A percentile compares a stretch with the other conserved stretches of the same genome.
Conservation (phyloP, 2,797 vertebrate genomes). For the Enteromius anoplus region DNA sequence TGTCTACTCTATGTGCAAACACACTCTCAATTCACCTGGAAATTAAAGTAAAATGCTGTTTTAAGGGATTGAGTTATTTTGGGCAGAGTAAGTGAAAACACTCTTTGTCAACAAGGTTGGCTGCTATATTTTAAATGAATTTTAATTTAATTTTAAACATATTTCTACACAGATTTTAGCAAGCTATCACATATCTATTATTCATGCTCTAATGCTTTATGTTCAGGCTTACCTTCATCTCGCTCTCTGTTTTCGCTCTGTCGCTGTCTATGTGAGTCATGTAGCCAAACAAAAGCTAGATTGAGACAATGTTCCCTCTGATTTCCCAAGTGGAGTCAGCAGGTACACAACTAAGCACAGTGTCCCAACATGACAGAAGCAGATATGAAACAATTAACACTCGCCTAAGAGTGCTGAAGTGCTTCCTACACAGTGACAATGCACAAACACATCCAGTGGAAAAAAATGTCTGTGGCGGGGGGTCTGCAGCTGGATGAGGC, state of each 20-base stretch:
- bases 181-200: neutral
- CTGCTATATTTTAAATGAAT: neutral
- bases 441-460: slow-evolving; percentile 13
- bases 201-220: slow-evolving; percentile 22
- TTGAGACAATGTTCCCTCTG: slow-evolving; percentile 29
- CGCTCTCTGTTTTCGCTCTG: slow-evolving; percentile 10
- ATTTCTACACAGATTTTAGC: neutral
- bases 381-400: slow-evolving; percentile 49
- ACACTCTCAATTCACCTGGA: neutral
- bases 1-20: neutral
- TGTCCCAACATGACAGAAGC: slow-evolving; percentile 37
- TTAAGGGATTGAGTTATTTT: neutral
- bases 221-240: slow-evolving; percentile 16
- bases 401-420: slow-evolving; percentile 24
- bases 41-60: neutral
- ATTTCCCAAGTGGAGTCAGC: slow-evolving; percentile 39
- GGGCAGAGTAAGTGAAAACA: neutral
- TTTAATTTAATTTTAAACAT: no score
- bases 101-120: neutral
- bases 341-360: slow-evolving; percentile 33
- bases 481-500: slow-evolving; percentile 13
- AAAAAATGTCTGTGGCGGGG: neutral
- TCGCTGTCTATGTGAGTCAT: slow-evolving; percentile 21
- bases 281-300: slow-evolving; percentile 35
- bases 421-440: slow-evolving; percentile 41